Conservation (phyloP, 1,140 invertebrate species). For the Lordiphosa collinella region DNA sequence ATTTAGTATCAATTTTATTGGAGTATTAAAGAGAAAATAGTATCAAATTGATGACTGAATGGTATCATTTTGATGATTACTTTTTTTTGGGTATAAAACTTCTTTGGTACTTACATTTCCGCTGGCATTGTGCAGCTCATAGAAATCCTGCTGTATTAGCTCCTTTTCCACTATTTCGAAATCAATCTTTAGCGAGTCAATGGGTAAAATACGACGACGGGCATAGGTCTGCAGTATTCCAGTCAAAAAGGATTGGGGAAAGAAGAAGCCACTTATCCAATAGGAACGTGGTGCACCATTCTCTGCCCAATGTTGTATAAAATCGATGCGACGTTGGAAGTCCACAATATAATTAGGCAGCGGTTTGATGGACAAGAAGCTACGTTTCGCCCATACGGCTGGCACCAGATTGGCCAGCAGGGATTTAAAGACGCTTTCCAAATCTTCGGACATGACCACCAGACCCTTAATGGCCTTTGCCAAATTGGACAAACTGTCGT, state of each 20-base stretch:
- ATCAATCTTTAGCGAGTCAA: slow-evolving; percentile 91
- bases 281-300: slow-evolving; percentile 87
- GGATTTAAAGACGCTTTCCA: slow-evolving; percentile 89
- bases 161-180: slow-evolving; percentile 83
- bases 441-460: slow-evolving; percentile 92
- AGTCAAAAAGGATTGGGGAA: slow-evolving; percentile 94
- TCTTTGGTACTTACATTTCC: slow-evolving; percentile 27
- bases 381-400: slow-evolving; percentile 87
- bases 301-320: slow-evolving; percentile 87
- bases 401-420: slow-evolving; percentile 91
- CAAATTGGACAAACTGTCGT: slow-evolving; percentile 86
- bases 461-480: slow-evolving; percentile 92
- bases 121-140: slow-evolving; percentile 80
- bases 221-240: slow-evolving; percentile 92
- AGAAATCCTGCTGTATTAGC: slow-evolving; percentile 86
- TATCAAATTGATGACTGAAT: no score
- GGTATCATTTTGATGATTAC: no score
- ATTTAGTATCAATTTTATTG: no score
- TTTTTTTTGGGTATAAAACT: no score
- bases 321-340: slow-evolving; percentile 87
- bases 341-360: slow-evolving; percentile 91
- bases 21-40: no score
- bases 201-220: slow-evolving; percentile 89
- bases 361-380: slow-evolving; percentile 92
- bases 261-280: slow-evolving; percentile 95